A percentile compares a stretch with the other conserved stretches of the same genome.
phyloP scores from a whole-genome alignment of 2,888 invertebrate genomes.

The Agapostemon virescens region DNA sequence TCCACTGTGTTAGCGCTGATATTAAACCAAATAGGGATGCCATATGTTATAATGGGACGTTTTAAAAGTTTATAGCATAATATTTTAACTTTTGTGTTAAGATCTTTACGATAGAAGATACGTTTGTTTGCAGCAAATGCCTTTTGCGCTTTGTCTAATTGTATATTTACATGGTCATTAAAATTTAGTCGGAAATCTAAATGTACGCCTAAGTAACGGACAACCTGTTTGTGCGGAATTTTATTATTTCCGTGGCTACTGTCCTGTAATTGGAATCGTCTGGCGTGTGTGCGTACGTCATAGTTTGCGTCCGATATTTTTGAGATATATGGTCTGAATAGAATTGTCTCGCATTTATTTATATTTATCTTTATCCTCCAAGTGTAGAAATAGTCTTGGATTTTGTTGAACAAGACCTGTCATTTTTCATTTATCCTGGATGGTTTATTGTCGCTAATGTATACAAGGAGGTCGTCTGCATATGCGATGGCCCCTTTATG shows the following conservation, averaged over 20 bases:
- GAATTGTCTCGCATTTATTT: conserved; percentile 36
- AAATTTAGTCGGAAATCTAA: too few relatives aligned
- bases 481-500: conserved; percentile 39
- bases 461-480: conserved; percentile 51
- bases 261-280: too few relatives aligned
- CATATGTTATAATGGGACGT: too few relatives aligned
- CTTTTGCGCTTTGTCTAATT: conserved; percentile 19
- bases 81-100: conserved; percentile 7
- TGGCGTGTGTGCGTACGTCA: too few relatives aligned
- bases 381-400: background rate
- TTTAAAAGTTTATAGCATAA: background rate
- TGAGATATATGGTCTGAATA: conserved; percentile 26
- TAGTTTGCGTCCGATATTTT: background rate
- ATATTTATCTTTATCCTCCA: conserved; percentile 45
- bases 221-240: too few relatives aligned
- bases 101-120: conserved; percentile 18
- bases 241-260: too few relatives aligned
- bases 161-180: conserved; percentile 3
- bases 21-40: too few relatives aligned
- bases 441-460: background rate
- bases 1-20: too few relatives aligned
- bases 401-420: background rate
- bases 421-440: background rate
- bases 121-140: background rate
- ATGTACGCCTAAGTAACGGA: too few relatives aligned